phyloP scores from a whole-genome alignment of 2,888 invertebrate species.

The Euplagia quadripunctaria region DNA sequence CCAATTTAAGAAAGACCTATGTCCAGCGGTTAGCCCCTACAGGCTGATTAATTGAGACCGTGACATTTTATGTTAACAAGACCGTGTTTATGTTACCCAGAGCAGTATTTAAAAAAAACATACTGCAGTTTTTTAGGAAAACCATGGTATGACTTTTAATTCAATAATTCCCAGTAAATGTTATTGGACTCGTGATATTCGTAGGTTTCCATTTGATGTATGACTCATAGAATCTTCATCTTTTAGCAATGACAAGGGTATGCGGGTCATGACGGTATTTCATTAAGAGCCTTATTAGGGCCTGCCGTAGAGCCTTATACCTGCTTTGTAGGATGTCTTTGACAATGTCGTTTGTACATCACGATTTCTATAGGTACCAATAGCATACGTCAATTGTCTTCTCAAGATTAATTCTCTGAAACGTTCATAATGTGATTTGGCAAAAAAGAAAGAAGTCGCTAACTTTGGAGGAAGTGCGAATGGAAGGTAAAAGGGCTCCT shows the following conservation, averaged over 20 bases:
- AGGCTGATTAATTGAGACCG: background rate
- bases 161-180: background rate
- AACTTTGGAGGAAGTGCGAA: too few relatives aligned
- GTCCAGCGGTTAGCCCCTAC: background rate
- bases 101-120: background rate
- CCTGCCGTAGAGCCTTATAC: background rate
- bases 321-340: background rate
- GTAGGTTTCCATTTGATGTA: background rate
- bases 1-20: background rate
- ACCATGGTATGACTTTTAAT: background rate
- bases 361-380: background rate
- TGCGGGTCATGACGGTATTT: slow-evolving; percentile 4
- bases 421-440: too few relatives aligned
- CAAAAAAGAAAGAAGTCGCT: too few relatives aligned
- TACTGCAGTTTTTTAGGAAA: background rate
- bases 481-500: background rate
- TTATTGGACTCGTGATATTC: background rate
- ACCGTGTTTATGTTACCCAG: background rate
- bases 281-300: background rate
- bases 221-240: slow-evolving; percentile 15
- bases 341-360: background rate
- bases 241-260: slow-evolving; percentile 15
- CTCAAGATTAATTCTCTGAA: background rate
- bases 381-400: background rate
- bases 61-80: background rate